Evolutionary conservation across 2,888 invertebrate species (phyloP), one percentile per base, ranked within the genome.

Genomic region (Polydrusus cervinus): DNA sequence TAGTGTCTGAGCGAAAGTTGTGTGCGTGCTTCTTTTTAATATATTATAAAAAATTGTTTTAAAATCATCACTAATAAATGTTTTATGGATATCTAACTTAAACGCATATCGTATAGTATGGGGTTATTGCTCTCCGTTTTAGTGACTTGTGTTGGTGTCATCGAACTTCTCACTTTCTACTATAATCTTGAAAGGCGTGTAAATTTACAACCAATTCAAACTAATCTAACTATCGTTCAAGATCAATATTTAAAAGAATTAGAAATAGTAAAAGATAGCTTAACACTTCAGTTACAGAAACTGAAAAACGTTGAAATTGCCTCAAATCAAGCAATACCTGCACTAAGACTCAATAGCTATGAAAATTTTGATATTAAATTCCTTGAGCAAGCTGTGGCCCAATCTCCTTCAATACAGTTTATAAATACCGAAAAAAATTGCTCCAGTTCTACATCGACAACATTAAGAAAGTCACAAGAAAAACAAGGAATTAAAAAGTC

Each of bases 101-200:
- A 14, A 9, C 13, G 55, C 14, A 43, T 10, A 14, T 60, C 13
- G 18, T 40, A 64, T 69, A 45, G 70, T 43, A 92, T 95, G 92
- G 95, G 95, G 84, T 89, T 94, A 80, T 86, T 95, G 82, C 87
- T 95, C 75, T 94, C 95, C 65, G 88, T 93, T 82, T 88, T 95
- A 78, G 90, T 95, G 72, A 90, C 93, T 78, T 94, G 94, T 86
- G 92, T 94, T 78, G 95, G 95, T 77, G 91, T 93, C 34, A 84
- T 93, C 81, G 95, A 95, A 86, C 89, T 92, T 53, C 82, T 92
- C 68, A 90, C 91, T 9, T 66, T 77, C 13, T 77, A 71, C 30
- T 61, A 74, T 9, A 74, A 67, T 18, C 53, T 75, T 10, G 40
- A 38, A 14, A 53, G 57, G 25, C 74, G 65, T 16, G 75, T 45